These are phyloP conservation scores for Drosophila vallismaia DNA, from an alignment of 2,888 invertebrate genomes.

Conservation along the genomic window DNA sequence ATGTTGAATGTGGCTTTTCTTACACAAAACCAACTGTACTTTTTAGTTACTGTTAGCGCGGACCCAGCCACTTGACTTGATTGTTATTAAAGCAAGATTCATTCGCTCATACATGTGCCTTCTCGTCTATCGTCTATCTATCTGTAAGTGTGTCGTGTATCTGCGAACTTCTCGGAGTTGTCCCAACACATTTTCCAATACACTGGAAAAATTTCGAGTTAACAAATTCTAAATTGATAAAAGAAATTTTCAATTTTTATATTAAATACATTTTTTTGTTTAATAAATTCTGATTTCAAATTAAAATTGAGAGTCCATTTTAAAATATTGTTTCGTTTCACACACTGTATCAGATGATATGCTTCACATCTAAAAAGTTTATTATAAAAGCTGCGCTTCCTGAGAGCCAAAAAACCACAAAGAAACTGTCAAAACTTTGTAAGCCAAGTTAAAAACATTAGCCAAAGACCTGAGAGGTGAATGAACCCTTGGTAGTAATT, in stretches of 20 bases:
- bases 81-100: slow-evolving; percentile 72
- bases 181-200: slow-evolving; percentile 6
- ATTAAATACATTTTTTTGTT: too few relatives aligned
- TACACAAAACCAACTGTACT: slow-evolving; percentile 78
- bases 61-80: slow-evolving; percentile 74
- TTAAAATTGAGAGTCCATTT: background rate
- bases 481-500: slow-evolving; percentile 66
- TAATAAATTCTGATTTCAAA: too few relatives aligned
- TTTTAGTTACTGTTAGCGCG: slow-evolving; percentile 76
- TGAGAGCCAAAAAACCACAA: slow-evolving; percentile 34
- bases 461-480: slow-evolving; percentile 62
- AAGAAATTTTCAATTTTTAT: too few relatives aligned
- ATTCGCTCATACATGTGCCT: slow-evolving; percentile 21
- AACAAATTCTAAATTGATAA: background rate
- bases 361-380: slow-evolving; percentile 58
- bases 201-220: background rate
- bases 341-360: too few relatives aligned
- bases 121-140: slow-evolving; percentile 4
- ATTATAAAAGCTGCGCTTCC: too few relatives aligned
- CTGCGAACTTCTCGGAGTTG: background rate
- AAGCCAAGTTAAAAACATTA: slow-evolving; percentile 44
- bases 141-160: slow-evolving; percentile 11
- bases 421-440: slow-evolving; percentile 39
- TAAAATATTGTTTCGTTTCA: background rate
- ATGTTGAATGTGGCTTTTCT: slow-evolving; percentile 63